Percentiles rank a stretch among this genome's conserved stretches.
Evolutionary conservation across 1,140 invertebrate species (phyloP).

Genomic region (Ceratoteleas bidentatus): DNA sequence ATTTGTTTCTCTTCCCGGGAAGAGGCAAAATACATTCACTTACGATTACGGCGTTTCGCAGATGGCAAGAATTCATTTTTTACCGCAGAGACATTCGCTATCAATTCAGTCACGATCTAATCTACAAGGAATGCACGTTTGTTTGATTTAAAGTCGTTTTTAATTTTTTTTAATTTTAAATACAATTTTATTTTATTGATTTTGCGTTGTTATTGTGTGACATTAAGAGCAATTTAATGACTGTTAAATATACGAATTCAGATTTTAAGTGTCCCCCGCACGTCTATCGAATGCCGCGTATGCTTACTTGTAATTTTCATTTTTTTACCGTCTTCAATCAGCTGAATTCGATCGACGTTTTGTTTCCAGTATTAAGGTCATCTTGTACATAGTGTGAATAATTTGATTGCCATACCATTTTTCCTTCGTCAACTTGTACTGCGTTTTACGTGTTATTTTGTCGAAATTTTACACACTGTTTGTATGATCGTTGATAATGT

Average conservation of each 20-base stretch:
- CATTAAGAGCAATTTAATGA: conserved; percentile 15
- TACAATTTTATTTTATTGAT: conserved; percentile 14
- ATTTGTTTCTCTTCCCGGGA: conserved; percentile 26
- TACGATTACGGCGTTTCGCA: neutral
- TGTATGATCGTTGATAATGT: neutral
- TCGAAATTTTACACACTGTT: conserved; percentile 36
- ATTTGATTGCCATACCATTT: conserved; percentile 39
- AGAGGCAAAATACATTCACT: conserved; percentile 13
- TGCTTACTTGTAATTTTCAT: conserved; percentile 4
- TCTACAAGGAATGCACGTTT: neutral
- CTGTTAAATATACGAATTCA: conserved; percentile 30
- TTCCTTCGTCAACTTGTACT: conserved; percentile 32
- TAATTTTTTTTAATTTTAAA: conserved; percentile 16
- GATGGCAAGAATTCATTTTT: neutral
- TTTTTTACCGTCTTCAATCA: conserved; percentile 7
- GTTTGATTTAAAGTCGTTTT: neutral
- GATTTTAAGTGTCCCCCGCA: conserved; percentile 26
- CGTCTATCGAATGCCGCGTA: conserved; percentile 4
- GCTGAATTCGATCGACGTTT: conserved; percentile 18
- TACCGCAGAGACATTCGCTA: no score
- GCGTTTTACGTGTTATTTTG: conserved; percentile 39
- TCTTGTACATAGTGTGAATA: conserved; percentile 47
- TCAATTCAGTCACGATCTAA: neutral
- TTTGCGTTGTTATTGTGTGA: conserved; percentile 15
- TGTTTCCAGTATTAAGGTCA: conserved; percentile 44